phyloP scores from a whole-genome alignment of 2,113 vertebrate genomes.

The Thinocorus orbignyianus region DNA sequence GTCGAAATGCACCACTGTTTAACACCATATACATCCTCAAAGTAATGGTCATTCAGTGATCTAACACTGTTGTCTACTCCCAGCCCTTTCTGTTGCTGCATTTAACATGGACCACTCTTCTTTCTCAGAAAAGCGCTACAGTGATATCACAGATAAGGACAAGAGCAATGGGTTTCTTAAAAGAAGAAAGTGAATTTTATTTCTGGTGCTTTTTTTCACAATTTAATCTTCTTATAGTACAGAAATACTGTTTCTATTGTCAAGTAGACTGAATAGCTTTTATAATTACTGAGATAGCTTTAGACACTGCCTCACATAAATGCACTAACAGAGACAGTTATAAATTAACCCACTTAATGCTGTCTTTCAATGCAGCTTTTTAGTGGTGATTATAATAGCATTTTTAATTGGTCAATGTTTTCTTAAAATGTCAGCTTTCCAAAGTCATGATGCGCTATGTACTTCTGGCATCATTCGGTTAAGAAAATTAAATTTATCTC shows the following conservation, averaged over 20 bases:
- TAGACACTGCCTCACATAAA: neutral
- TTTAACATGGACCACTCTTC: neutral
- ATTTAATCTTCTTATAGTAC: neutral
- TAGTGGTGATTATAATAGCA: neutral
- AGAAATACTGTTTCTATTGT: neutral
- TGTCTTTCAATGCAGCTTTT: neutral
- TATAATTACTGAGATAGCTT: neutral
- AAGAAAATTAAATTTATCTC: neutral
- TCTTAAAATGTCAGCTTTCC: neutral
- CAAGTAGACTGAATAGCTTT: neutral
- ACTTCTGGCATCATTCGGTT: neutral
- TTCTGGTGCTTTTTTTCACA: neutral
- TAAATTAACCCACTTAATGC: neutral
- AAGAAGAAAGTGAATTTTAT: neutral
- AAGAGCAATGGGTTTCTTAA: neutral
- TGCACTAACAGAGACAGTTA: neutral
- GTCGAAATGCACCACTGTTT: neutral
- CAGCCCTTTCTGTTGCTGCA: neutral
- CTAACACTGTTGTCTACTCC: neutral
- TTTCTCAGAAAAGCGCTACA: neutral
- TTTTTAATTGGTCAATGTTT: neutral
- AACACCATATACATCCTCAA: neutral
- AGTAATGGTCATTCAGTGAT: neutral
- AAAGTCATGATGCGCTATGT: neutral
- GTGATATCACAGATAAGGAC: neutral